Base-by-base conservation (phyloP, 2,797 vertebrate genomes). In the Sebastes hubbsi region DNA sequence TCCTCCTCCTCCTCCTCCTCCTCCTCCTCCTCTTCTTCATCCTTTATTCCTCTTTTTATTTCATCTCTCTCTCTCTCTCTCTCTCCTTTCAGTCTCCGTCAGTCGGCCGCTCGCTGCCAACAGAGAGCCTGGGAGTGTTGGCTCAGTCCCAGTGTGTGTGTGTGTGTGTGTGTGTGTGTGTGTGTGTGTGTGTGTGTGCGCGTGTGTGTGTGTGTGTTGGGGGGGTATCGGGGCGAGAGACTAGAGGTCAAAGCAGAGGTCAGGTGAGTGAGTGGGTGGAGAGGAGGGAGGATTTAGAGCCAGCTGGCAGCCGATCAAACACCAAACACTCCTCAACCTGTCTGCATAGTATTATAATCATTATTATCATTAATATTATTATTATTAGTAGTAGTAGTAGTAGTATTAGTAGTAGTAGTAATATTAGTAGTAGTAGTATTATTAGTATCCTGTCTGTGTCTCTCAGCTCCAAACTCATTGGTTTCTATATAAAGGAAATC, bases 241-340 rank as follows among this genome's bases (percentile, higher is more conserved):
- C 87, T 90, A 73, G 92, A 94, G 95, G 94, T 95, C 91, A 90
- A 85, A 89, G 85, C 87, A 79, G 93, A 93, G 94, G 94, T 94
- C 92, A 94, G 83, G 77, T 66, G 90, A 91, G 77, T 54, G 89
- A 86, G 87, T 81, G 84, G 81, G 85, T 18, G 75, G 71, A 73
- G 64, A 38, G 36, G 36, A 18, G 24, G 79, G 56, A 81, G 66
- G 73, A 69, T 56, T 42, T 10, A 5, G 22, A 89, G 94, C 95
- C 95, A 96, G 92, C 93, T 96, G 95, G 95, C 95, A 82, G 59
- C 54, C 0, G 80, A 94, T 95, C 94, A 88, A 42, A 91, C 83
- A 79, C 72, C 81, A 73, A 85, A 85, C 83, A 55, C 42, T 80
- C 75, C 54, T 60, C 54, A 65, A 81, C 82, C 88, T 85, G 86